Percentiles rank a stretch among this genome's conserved stretches.
Evolutionary conservation across 2,888 invertebrate genomes (phyloP).

Genomic region (Sminthurides aquaticus): DNA sequence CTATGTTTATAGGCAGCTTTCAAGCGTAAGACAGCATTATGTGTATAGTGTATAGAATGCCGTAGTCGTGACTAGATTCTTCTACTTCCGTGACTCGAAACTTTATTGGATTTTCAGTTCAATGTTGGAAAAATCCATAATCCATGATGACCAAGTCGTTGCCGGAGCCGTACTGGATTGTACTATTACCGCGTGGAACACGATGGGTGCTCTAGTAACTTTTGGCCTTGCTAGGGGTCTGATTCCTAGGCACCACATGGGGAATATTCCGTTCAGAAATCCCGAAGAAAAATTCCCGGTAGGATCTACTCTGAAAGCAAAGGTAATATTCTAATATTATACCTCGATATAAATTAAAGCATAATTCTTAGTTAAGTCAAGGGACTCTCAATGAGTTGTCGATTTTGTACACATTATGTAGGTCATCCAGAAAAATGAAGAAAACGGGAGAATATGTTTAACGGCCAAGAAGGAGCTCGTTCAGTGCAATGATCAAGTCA

Average conservation of each 20-base stretch:
- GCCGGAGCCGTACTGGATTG: conserved; percentile 24
- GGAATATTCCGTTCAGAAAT: conserved; percentile 50
- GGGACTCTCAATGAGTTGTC: no score
- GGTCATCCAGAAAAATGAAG: background rate
- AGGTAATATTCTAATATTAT: conserved; percentile 46
- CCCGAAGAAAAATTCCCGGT: conserved; percentile 53
- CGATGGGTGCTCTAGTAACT: conserved; percentile 49
- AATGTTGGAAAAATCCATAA: conserved; percentile 15
- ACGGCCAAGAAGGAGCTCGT: conserved; percentile 47
- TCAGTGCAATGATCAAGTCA: conserved; percentile 19
- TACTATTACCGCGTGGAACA: conserved; percentile 22
- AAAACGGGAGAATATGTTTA: conserved; percentile 50
- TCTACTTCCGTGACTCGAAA: no score
- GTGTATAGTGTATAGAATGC: no score
- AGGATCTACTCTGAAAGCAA: conserved; percentile 55
- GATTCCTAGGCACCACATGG: conserved; percentile 52
- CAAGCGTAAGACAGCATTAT: conserved; percentile 34
- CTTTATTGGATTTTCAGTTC: conserved; percentile 17
- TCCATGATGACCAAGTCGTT: conserved; percentile 21
- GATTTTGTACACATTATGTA: no score
- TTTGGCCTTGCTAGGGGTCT: conserved; percentile 48
- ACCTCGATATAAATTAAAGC: background rate
- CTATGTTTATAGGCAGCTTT: conserved; percentile 26
- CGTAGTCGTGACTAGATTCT: background rate
- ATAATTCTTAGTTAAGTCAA: no score